Base-by-base conservation (phyloP, 2,113 vertebrate species). In the Motacilla tschutschensis region DNA sequence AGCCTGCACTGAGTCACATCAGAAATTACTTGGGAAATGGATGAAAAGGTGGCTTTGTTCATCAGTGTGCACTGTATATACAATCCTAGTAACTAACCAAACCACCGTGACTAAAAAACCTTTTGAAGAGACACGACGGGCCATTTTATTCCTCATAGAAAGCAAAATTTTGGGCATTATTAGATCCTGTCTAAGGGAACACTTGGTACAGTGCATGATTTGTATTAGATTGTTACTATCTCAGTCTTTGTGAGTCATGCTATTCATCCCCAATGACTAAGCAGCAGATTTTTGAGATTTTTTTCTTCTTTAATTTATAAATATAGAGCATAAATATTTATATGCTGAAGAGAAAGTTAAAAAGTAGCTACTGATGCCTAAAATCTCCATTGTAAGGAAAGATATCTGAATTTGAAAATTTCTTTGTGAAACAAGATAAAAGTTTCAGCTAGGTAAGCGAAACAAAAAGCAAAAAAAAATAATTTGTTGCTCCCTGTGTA, bases 281-380 rank as follows among this genome's bases (percentile, higher is more conserved):
- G 82, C 60, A 88, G 50, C n/a, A 40, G 62, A 74, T 69, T 92
- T 92, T 65, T 79, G 46, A 92, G 78, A 81, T 89, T 89, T 94
- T 94, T 33, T 94, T 81, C 36, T 74, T 64, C 66, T 94, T 83
- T 78, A 89, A 85, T 81, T 88, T 94, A 83, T 79, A 83, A 90
- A 72, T 85, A 65, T 7, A 19, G 9, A 31, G 6, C 69, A 92
- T 92, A 92, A 92, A 83, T 93, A 89, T 88, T 92, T 92, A 93
- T 81, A 66, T 29, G 33, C 35, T 58, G 80, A 72, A 85, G 33
- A 89, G 58, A 79, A 79, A 50, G 79, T 91, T 87, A 33, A 75
- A 69, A 87, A 75, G 80, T 81, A 79, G 43, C 22, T 89, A 55
- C 72, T 53, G 16, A 29, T 70, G 29, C 44, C 40, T 75, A 72